These are phyloP conservation scores for Sthenelais limicola DNA, from an alignment of 2,888 invertebrate species.

Conservation along the genomic window DNA sequence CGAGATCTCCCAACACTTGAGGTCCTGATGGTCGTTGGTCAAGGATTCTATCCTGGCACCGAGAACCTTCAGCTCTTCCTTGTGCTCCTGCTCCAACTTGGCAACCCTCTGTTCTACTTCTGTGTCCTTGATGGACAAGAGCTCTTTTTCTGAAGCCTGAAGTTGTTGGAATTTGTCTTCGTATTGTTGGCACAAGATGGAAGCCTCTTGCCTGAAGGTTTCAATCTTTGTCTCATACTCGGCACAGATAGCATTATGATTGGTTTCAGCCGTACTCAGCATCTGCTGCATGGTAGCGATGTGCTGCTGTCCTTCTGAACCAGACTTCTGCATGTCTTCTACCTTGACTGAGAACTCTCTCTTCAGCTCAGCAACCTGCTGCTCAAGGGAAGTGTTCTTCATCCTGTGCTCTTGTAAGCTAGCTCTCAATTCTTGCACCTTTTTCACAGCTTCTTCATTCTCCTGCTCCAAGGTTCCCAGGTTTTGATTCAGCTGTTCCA, in stretches of 20 bases:
- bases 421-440: no score
- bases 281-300: background rate
- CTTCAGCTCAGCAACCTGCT: background rate
- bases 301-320: background rate
- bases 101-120: background rate
- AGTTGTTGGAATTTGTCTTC: conserved; percentile 9
- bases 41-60: conserved; percentile 17
- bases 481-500: conserved; percentile 15
- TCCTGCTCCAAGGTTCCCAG: background rate
- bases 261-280: background rate
- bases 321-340: conserved; percentile 3
- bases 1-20: conserved; percentile 38
- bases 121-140: background rate
- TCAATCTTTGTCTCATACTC: conserved; percentile 14
- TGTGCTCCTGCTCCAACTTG: background rate
- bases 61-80: conserved; percentile 33
- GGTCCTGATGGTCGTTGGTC: conserved; percentile 2
- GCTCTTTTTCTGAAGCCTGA: background rate
- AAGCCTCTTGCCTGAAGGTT: background rate
- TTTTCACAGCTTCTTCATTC: background rate
- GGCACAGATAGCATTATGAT: background rate
- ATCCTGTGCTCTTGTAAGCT: no score
- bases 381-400: background rate
- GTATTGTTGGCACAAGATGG: background rate
- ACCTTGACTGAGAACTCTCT: background rate